A percentile compares a stretch with the other conserved stretches of the same genome.
These are phyloP conservation scores for Aphaenogaster rudis DNA, from an alignment of 1,140 invertebrate genomes.

Conservation along the genomic window DNA sequence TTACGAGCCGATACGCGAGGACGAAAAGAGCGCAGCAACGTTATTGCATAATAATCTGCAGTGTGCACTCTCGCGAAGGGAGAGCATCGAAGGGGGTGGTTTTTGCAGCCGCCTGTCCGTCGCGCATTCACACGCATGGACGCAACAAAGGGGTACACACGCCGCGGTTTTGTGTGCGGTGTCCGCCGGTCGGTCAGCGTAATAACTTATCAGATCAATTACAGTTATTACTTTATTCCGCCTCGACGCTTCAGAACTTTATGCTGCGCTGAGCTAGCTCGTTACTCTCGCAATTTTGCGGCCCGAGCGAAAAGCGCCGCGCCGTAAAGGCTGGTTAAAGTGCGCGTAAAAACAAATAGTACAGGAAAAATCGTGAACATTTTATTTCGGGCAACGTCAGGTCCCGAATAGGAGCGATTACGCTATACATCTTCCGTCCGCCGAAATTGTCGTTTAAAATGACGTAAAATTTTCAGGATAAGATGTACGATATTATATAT, in stretches of 20 bases:
- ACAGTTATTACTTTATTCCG: constrained; percentile 85
- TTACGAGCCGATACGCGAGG: constrained; percentile 55
- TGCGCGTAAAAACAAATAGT: constrained; percentile 67
- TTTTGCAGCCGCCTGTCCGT: constrained; percentile 22
- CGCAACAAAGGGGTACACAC: neutral
- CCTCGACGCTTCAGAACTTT: constrained; percentile 79
- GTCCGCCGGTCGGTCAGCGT: constrained; percentile 65
- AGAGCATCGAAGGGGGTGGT: neutral
- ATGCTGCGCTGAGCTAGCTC: constrained; percentile 81
- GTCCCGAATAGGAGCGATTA: neutral
- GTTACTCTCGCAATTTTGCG: constrained; percentile 79
- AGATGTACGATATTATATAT: neutral
- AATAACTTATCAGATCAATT: constrained; percentile 86
- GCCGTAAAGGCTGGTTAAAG: constrained; percentile 50
- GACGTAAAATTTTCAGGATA: neutral
- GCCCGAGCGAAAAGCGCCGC: constrained; percentile 68
- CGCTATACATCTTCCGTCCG: neutral
- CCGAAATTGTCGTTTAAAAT: neutral
- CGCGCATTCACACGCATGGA: constrained; percentile 5
- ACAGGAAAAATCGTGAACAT: constrained; percentile 46
- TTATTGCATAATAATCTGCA: constrained; percentile 65
- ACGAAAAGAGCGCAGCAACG: constrained; percentile 26
- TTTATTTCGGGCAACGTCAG: constrained; percentile 53
- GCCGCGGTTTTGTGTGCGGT: constrained; percentile 39
- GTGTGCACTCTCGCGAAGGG: constrained; percentile 8